Evolutionary conservation across 2,113 vertebrate genomes (phyloP), one percentile per base, ranked within the genome.

Genomic region (Rallus limicola): DNA sequence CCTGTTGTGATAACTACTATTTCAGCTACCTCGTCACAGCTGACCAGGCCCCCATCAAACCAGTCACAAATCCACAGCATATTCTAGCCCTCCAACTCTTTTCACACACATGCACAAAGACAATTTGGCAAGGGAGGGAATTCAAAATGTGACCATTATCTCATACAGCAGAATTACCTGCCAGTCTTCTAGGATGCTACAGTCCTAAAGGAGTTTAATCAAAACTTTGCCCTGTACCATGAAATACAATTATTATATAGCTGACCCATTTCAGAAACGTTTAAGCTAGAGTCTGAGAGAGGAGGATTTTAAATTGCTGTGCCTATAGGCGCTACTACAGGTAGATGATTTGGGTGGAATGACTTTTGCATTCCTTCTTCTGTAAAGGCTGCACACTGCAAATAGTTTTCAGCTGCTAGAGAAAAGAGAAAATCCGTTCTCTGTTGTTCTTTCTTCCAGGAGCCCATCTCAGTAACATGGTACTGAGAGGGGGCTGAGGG

Each of bases 161-260:
- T 86, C 34, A 26, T 20, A 11, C 62, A 81, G 79, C 68, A 89
- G 80, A 36, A 58, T 52, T 52, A 21, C 34, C 50, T 65, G 72
- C 44, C 67, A 91, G 56, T 18, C 69, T 90, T 80, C 52, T 46
- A 81, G 12, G 48, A 36, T 67, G 58, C 46, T 65, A 36, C 33
- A 42, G 58, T 79, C 70, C 53, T 85, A 53, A 28, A 79, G 65
- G 38, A 58, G 17, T 69, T 90, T 76, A 93, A 95, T 92, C 81
- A 86, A 13, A 21, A 63, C 67, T 93, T 84, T 82, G 20, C 74
- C 91, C 38, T 71, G 34, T 64, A 75, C 60, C 48, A 58, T 82
- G 77, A 93, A 93, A 87, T 58, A 31, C 70, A 92, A 82, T 95
- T 80, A 93, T 93, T 94, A 95, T 76, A 85, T 38, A 79, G 79